Evolutionary conservation across 2,888 invertebrate species (phyloP).

Genomic region (Notodonta ziczac): DNA sequence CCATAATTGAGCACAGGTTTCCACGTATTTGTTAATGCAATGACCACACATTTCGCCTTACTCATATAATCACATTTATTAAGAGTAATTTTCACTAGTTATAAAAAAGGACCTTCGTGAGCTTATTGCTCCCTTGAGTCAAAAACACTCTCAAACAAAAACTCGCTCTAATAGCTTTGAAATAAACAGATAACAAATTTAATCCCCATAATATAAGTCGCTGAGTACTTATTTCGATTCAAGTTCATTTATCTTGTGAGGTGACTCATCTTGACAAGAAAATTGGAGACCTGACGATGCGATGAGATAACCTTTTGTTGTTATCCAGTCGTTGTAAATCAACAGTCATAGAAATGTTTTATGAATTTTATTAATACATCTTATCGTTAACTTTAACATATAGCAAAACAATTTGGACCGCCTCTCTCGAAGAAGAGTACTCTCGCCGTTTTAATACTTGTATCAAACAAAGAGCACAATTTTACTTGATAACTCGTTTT

Average conservation of each 20-base stretch:
- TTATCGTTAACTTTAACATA: conserved; percentile 13
- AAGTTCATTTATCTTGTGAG: neutral
- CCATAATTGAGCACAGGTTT: conserved; percentile 42
- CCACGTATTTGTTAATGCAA: conserved; percentile 26
- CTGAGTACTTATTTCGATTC: neutral
- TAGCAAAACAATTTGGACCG: conserved; percentile 16
- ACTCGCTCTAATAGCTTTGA: neutral
- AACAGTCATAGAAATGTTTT: conserved; percentile 16
- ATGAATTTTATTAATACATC: conserved; percentile 31
- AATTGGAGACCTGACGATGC: neutral
- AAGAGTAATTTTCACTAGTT: neutral
- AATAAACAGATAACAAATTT: neutral
- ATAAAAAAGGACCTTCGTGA: neutral
- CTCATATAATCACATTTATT: conserved; percentile 4
- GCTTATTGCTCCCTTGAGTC: neutral
- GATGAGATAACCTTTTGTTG: neutral
- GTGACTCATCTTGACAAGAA: neutral
- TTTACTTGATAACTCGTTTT: neutral
- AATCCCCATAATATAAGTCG: neutral
- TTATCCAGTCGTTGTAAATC: conserved; percentile 11
- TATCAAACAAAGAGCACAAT: neutral
- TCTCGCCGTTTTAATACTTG: neutral
- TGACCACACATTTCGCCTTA: conserved; percentile 22
- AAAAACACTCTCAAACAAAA: neutral
- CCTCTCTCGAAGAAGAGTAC: conserved; percentile 20